Evolutionary conservation across 1,140 invertebrate species (phyloP).

Genomic region (Ganaspis sp.): DNA sequence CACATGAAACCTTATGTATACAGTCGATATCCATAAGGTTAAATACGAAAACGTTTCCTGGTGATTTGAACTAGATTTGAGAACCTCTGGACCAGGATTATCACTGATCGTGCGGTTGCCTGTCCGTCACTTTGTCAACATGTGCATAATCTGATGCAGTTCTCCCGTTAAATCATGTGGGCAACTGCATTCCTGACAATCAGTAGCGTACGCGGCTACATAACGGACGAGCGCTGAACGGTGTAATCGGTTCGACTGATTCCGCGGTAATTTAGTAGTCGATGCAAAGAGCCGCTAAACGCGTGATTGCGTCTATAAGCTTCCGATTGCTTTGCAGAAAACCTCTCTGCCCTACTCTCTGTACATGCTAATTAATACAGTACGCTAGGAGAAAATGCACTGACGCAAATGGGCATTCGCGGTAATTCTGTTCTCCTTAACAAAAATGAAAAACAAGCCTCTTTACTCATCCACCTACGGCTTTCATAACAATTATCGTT

Average conservation of each 20-base stretch:
- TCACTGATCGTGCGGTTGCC: slow-evolving; percentile 46
- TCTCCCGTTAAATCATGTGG: slow-evolving; percentile 65
- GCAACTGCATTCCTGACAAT: slow-evolving; percentile 64
- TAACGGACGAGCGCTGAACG: slow-evolving; percentile 62
- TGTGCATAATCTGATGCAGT: slow-evolving; percentile 62
- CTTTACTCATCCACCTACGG: not conserved
- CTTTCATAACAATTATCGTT: slow-evolving; percentile 17
- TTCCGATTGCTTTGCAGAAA: slow-evolving; percentile 46
- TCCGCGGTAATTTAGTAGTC: slow-evolving; percentile 62
- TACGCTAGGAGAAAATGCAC: not conserved
- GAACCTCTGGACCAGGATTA: slow-evolving; percentile 54
- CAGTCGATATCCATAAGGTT: not conserved
- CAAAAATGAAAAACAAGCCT: not conserved
- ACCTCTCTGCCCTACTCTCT: slow-evolving; percentile 24
- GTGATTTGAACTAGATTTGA: slow-evolving; percentile 40
- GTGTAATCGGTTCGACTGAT: slow-evolving; percentile 65
- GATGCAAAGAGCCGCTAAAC: slow-evolving; percentile 62
- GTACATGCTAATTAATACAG: not conserved
- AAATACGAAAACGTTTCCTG: slow-evolving; percentile 47
- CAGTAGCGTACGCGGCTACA: slow-evolving; percentile 56
- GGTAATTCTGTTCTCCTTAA: not conserved
- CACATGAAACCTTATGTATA: too few relatives aligned
- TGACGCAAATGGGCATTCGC: not conserved
- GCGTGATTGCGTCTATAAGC: slow-evolving; percentile 62
- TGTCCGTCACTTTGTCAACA: slow-evolving; percentile 70